Conservation (phyloP, 1,140 invertebrate species). For the Drosophila persimilis region DNA sequence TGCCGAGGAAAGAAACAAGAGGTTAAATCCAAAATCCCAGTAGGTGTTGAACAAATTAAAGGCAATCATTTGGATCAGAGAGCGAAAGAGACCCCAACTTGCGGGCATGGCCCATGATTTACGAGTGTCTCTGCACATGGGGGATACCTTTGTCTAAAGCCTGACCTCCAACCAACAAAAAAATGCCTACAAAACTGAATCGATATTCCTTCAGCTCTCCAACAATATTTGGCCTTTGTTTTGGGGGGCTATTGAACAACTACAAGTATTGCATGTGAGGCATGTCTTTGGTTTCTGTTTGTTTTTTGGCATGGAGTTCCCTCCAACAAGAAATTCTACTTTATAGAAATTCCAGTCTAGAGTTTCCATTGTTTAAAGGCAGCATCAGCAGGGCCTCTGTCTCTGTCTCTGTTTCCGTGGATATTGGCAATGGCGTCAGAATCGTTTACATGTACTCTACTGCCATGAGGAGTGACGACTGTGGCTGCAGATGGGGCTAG, state of each 20-base stretch:
- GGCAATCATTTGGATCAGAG: slow-evolving; percentile 45
- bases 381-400: not conserved
- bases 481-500: slow-evolving; percentile 52
- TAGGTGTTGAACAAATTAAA: slow-evolving; percentile 73
- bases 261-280: slow-evolving; percentile 23
- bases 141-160: slow-evolving; percentile 5
- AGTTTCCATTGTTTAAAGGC: slow-evolving; percentile 53
- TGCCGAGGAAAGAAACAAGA: slow-evolving; percentile 8
- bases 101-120: slow-evolving; percentile 24
- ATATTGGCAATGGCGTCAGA: slow-evolving; percentile 58
- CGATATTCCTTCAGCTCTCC: slow-evolving; percentile 36
- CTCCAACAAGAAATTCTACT: slow-evolving; percentile 54
- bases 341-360: slow-evolving; percentile 63
- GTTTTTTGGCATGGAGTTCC: slow-evolving; percentile 62
- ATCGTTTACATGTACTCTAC: slow-evolving; percentile 57
- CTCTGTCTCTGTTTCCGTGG: slow-evolving; percentile 24
- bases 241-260: slow-evolving; percentile 17
- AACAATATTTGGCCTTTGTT: slow-evolving; percentile 62
- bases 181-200: slow-evolving; percentile 31
- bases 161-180: slow-evolving; percentile 6
- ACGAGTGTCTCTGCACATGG: slow-evolving; percentile 23
- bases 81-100: slow-evolving; percentile 1
- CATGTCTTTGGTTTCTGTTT: slow-evolving; percentile 49
- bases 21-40: slow-evolving; percentile 42
- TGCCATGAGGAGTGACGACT: slow-evolving; percentile 28